phyloP scores from a whole-genome alignment of 2,113 vertebrate genomes.

The Embiotoca jacksoni region DNA sequence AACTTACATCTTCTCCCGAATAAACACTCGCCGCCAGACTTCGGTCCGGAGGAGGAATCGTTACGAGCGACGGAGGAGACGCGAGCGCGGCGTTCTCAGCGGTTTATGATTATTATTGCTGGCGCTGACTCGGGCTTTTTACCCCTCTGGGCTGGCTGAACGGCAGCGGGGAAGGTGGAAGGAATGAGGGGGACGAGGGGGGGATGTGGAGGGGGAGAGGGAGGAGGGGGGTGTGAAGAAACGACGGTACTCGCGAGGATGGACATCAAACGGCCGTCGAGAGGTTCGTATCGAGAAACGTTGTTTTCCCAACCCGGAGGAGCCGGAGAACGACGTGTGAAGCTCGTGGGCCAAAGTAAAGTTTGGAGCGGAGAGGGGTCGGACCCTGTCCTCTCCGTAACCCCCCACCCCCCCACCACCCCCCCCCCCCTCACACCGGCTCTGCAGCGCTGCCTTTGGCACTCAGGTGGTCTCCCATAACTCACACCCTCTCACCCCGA shows the following conservation, averaged over 20 bases:
- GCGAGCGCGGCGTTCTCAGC: slow-evolving; percentile 51
- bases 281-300: background rate
- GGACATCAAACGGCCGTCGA: slow-evolving; percentile 50
- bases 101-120: slow-evolving; percentile 71
- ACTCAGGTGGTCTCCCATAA: slow-evolving; percentile 74
- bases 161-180: slow-evolving; percentile 22
- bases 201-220: background rate
- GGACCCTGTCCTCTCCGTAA: slow-evolving; percentile 61
- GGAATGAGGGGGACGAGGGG: background rate
- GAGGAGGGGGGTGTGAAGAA: slow-evolving; percentile 31
- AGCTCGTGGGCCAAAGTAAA: slow-evolving; percentile 64
- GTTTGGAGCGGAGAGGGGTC: slow-evolving; percentile 16
- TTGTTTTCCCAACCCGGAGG: slow-evolving; percentile 52
- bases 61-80: slow-evolving; percentile 65
- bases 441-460: slow-evolving; percentile 54
- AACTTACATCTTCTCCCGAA: slow-evolving; percentile 8
- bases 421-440: slow-evolving; percentile 45
- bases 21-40: slow-evolving; percentile 28
- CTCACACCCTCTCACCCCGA: slow-evolving; percentile 57
- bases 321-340: slow-evolving; percentile 31
- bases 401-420: slow-evolving; percentile 50
- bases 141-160: slow-evolving; percentile 12
- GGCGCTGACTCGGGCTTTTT: slow-evolving; percentile 43
- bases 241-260: slow-evolving; percentile 7
- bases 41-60: slow-evolving; percentile 32